These are phyloP conservation scores for Cephus pygmeus DNA, from an alignment of 2,888 invertebrate genomes.

Conservation along the genomic window DNA sequence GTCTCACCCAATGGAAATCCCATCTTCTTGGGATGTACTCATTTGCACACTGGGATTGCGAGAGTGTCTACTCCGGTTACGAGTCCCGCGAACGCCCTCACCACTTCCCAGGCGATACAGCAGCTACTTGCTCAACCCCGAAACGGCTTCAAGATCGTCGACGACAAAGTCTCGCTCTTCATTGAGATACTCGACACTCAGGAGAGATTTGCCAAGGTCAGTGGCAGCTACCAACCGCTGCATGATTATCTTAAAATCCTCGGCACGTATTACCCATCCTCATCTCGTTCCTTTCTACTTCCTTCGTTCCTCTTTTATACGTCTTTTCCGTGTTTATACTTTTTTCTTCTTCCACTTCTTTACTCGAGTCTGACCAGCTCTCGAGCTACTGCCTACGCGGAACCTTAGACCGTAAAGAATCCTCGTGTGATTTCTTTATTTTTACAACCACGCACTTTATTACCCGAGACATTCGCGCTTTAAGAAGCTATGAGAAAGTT, in stretches of 20 bases:
- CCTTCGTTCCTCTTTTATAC: neutral
- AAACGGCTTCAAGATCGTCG: conserved; percentile 81
- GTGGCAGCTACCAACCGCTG: conserved; percentile 32
- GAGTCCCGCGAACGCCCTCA: conserved; percentile 57
- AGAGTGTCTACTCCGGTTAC: conserved; percentile 57
- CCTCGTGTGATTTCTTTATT: neutral
- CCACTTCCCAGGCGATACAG: conserved; percentile 77
- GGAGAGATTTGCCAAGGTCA: conserved; percentile 84
- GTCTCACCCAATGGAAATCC: conserved; percentile 65
- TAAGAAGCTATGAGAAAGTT: neutral
- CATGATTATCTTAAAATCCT: conserved; percentile 17
- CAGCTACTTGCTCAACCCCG: conserved; percentile 77
- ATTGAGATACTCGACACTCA: conserved; percentile 86
- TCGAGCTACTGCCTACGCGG: neutral
- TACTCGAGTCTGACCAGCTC: neutral
- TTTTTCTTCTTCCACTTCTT: neutral
- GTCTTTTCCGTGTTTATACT: neutral
- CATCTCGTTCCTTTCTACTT: neutral
- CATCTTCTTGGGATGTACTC: conserved; percentile 66
- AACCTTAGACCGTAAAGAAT: neutral
- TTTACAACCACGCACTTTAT: neutral
- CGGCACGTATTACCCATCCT: neutral
- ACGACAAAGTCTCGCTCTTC: conserved; percentile 82
- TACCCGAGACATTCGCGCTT: neutral
- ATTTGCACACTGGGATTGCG: conserved; percentile 62